These are phyloP conservation scores for Pseudomyrmex dendroicus DNA, from an alignment of 1,140 invertebrate genomes.

Conservation along the genomic window DNA sequence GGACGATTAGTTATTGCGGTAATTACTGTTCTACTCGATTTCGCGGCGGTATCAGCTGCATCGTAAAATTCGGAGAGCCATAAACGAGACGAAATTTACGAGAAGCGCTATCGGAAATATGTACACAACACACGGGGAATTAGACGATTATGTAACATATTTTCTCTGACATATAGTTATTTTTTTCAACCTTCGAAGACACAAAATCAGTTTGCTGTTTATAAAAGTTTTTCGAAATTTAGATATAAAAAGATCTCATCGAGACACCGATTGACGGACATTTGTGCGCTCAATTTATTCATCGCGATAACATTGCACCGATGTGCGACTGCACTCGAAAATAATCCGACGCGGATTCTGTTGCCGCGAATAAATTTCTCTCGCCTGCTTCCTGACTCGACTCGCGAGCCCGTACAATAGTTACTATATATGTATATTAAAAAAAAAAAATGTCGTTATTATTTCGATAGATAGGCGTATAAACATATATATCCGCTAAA, in stretches of 20 bases:
- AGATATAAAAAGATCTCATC: too few species aligned
- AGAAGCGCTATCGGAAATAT: conserved; percentile 3
- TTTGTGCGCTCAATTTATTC: too few species aligned
- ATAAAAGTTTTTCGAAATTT: background rate
- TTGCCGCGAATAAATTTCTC: conserved; percentile 37
- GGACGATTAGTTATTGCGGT: background rate
- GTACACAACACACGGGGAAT: background rate
- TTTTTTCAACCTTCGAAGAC: background rate
- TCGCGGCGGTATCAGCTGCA: conserved; percentile 22
- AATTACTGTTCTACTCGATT: background rate
- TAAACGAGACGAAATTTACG: conserved; percentile 31
- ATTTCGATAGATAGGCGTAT: conserved; percentile 66
- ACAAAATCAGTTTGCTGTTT: background rate
- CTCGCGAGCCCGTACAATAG: conserved; percentile 27
- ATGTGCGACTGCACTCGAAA: conserved; percentile 2
- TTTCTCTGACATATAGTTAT: background rate
- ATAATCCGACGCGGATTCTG: conserved; percentile 24
- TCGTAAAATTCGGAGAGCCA: conserved; percentile 29
- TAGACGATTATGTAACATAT: background rate
- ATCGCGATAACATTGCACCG: background rate
- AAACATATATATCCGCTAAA: conserved; percentile 59
- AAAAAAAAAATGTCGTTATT: conserved; percentile 57
- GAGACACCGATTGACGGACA: too few species aligned
- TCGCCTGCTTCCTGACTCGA: conserved; percentile 43
- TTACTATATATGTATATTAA: conserved; percentile 32